Evolutionary conservation across 2,113 vertebrate genomes (phyloP).

Genomic region (Perognathus longimembris): DNA sequence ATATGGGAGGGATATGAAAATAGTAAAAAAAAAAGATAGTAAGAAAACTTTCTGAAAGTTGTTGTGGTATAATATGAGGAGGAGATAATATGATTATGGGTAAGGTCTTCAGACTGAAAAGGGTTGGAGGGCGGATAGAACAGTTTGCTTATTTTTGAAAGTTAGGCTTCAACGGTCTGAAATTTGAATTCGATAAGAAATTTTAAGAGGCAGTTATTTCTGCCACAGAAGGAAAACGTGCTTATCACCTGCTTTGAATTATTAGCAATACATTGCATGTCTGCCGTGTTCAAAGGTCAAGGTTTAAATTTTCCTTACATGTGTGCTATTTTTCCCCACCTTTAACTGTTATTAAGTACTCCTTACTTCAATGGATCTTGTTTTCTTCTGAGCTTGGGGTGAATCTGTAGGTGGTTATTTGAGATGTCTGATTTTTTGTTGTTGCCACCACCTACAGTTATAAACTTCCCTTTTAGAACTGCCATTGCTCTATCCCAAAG

Average conservation of each 20-base stretch:
- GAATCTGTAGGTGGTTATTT: too few relatives aligned
- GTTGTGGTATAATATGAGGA: background rate
- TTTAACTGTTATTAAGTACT: constrained; percentile 51
- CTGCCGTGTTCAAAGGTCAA: constrained; percentile 56
- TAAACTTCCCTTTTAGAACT: too few relatives aligned
- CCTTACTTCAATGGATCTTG: constrained; percentile 29
- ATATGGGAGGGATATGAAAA: background rate
- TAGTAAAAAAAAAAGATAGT: background rate
- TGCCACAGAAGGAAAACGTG: background rate
- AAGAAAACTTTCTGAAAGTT: constrained; percentile 43
- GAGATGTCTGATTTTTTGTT: too few relatives aligned
- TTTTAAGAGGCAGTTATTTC: constrained; percentile 57
- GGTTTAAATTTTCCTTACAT: constrained; percentile 43
- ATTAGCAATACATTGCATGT: constrained; percentile 40
- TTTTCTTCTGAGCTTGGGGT: background rate
- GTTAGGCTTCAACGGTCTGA: constrained; percentile 5
- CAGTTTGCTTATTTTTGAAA: constrained; percentile 19
- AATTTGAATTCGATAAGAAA: constrained; percentile 46
- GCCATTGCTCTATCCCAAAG: too few relatives aligned
- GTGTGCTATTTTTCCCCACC: constrained; percentile 25
- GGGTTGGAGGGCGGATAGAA: background rate
- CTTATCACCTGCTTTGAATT: constrained; percentile 44
- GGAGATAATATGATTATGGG: background rate
- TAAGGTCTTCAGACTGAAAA: background rate
- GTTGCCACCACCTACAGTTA: too few relatives aligned